These are phyloP conservation scores for Paradisaea rubra DNA, from an alignment of 2,113 vertebrate species.

Conservation along the genomic window DNA sequence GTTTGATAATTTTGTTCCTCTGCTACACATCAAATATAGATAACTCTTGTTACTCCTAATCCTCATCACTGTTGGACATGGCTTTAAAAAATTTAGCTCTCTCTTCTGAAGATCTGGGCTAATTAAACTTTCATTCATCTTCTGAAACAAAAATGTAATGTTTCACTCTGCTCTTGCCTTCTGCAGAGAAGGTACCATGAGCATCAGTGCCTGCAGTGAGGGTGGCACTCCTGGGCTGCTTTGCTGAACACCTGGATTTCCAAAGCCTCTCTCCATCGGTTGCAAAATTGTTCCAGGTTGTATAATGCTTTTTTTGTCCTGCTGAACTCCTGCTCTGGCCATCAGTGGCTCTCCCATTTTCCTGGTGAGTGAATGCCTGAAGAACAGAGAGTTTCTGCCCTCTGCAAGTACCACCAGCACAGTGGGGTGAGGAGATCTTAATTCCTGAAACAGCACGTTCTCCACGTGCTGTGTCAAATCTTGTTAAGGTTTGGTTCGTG, in stretches of 20 bases:
- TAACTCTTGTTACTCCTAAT: not conserved
- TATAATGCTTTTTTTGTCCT: not conserved
- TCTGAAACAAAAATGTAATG: not conserved
- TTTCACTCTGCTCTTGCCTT: not conserved
- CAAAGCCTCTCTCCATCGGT: not conserved
- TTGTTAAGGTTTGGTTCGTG: not conserved
- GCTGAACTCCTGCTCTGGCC: not conserved
- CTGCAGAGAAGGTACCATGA: rapidly evolving
- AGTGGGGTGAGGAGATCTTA: not conserved
- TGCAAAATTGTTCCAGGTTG: not conserved
- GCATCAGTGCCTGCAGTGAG: not conserved
- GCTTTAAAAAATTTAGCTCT: not conserved
- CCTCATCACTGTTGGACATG: not conserved
- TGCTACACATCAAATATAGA: not conserved
- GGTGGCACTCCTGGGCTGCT: not conserved
- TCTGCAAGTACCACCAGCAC: not conserved
- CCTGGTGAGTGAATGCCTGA: not conserved
- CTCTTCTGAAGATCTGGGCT: not conserved
- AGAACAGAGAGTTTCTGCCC: not conserved
- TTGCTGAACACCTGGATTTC: not conserved
- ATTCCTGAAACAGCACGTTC: not conserved
- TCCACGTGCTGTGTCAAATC: not conserved
- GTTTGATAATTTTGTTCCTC: not conserved
- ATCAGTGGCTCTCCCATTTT: not conserved
- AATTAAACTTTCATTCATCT: not conserved